These are phyloP conservation scores for Podarcis siculus DNA, from an alignment of 2,797 vertebrate species.

Conservation along the genomic window DNA sequence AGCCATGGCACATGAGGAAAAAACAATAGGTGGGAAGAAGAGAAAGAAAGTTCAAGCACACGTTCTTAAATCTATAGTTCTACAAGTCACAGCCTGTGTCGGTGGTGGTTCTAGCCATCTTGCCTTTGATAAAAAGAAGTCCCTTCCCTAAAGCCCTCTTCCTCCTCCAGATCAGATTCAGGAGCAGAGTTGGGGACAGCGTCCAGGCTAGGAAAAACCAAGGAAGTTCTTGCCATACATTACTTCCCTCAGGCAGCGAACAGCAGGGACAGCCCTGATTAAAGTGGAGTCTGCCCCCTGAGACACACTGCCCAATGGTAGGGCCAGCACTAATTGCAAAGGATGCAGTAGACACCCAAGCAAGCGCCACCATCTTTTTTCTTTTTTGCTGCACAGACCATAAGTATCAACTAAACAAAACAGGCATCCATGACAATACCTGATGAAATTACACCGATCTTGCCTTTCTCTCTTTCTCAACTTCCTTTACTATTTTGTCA, in stretches of 20 bases:
- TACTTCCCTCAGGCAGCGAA: too few relatives aligned
- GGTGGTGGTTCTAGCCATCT: too few relatives aligned
- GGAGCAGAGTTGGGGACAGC: too few relatives aligned
- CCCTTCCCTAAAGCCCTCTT: too few relatives aligned
- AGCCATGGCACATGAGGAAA: too few relatives aligned
- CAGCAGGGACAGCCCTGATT: not conserved
- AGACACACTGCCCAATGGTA: not conserved
- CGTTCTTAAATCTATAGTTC: not conserved
- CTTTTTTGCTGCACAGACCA: not conserved
- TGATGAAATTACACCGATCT: not conserved
- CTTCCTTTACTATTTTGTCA: not conserved
- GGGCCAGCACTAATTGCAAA: not conserved
- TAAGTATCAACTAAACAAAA: not conserved
- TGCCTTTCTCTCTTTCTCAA: not conserved
- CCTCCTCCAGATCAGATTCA: too few relatives aligned
- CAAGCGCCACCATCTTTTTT: not conserved
- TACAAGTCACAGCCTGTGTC: not conserved
- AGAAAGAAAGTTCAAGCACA: not conserved
- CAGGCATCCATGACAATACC: conserved; percentile 26
- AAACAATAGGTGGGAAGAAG: not conserved
- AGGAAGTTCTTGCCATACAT: too few relatives aligned
- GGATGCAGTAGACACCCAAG: conserved; percentile 4
- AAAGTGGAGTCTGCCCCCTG: not conserved
- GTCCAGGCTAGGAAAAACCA: too few relatives aligned
- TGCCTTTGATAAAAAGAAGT: too few relatives aligned